Evolutionary conservation across 2,888 invertebrate genomes (phyloP).

Genomic region (Cloeon dipterum): DNA sequence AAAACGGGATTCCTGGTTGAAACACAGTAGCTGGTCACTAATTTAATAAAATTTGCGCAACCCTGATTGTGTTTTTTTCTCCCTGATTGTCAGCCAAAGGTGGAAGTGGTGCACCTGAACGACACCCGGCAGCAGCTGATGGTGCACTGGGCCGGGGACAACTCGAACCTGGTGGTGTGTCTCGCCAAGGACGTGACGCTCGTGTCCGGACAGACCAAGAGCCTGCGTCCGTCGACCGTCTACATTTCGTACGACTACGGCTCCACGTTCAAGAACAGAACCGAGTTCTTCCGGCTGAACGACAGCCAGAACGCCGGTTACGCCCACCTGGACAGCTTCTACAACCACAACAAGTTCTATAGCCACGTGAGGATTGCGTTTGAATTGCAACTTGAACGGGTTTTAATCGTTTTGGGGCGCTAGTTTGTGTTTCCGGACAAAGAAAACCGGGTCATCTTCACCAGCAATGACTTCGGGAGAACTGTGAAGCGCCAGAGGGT

Average conservation of each 20-base stretch:
- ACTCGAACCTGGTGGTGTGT: conserved; percentile 68
- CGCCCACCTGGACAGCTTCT: conserved; percentile 61
- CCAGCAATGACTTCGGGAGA: conserved; percentile 48
- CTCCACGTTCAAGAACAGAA: conserved; percentile 49
- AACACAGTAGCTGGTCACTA: too few relatives aligned
- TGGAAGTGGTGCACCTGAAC: conserved; percentile 48
- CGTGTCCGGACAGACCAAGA: conserved; percentile 9
- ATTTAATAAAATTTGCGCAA: too few relatives aligned
- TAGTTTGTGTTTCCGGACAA: conserved; percentile 74
- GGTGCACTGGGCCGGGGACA: conserved; percentile 82
- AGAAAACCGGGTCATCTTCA: conserved; percentile 47
- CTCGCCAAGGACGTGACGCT: conserved; percentile 50
- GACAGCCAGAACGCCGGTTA: conserved; percentile 22
- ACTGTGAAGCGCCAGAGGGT: conserved; percentile 37
- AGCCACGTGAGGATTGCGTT: conserved; percentile 64
- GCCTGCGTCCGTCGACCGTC: conserved; percentile 45
- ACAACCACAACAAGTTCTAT: conserved; percentile 58
- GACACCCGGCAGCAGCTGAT: conserved; percentile 74
- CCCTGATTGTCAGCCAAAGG: too few relatives aligned
- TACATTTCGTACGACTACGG: conserved; percentile 80
- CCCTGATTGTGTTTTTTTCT: too few relatives aligned
- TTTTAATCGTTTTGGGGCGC: too few relatives aligned
- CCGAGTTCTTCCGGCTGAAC: conserved; percentile 34
- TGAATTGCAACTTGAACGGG: conserved; percentile 9
- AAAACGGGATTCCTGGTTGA: too few relatives aligned